Evolutionary conservation across 2,113 vertebrate genomes (phyloP).

Genomic region (Megaceryle maxima): DNA sequence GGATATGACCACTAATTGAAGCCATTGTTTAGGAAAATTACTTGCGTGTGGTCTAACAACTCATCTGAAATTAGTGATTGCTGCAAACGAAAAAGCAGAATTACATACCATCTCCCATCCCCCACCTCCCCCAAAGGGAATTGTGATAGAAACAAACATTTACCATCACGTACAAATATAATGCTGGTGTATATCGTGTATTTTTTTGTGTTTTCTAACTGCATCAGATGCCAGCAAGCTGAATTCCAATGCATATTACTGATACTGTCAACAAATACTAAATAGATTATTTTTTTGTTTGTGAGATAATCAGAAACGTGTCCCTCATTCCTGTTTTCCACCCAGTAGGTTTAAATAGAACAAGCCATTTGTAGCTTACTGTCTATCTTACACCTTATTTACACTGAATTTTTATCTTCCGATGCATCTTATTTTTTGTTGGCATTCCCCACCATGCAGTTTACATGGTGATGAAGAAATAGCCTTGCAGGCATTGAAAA

Average conservation of each 20-base stretch:
- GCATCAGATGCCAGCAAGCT: neutral
- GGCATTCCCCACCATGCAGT: conserved; percentile 63
- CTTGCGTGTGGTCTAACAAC: conserved; percentile 68
- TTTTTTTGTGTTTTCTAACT: conserved; percentile 2
- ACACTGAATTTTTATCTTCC: conserved; percentile 48
- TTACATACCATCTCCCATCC: conserved; percentile 11
- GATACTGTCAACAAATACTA: conserved; percentile 48
- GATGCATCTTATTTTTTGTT: conserved; percentile 58
- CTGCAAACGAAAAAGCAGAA: conserved; percentile 66
- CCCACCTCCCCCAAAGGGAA: conserved; percentile 20
- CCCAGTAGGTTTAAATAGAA: conserved; percentile 57
- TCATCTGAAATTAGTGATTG: conserved; percentile 68
- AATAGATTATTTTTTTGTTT: neutral
- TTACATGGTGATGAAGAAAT: conserved; percentile 61
- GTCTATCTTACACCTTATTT: conserved; percentile 59
- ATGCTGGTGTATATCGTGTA: neutral
- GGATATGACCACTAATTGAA: conserved; percentile 71
- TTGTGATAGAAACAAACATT: conserved; percentile 39
- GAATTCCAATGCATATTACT: conserved; percentile 20
- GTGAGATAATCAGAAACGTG: conserved; percentile 44
- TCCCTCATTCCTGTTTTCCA: conserved; percentile 26
- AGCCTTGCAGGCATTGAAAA: conserved; percentile 43
- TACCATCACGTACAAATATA: conserved; percentile 9
- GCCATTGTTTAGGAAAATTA: conserved; percentile 72
- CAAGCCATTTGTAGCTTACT: conserved; percentile 55